These are phyloP conservation scores for Rattus rattus DNA, from an alignment of 2,113 vertebrate species.

Conservation along the genomic window DNA sequence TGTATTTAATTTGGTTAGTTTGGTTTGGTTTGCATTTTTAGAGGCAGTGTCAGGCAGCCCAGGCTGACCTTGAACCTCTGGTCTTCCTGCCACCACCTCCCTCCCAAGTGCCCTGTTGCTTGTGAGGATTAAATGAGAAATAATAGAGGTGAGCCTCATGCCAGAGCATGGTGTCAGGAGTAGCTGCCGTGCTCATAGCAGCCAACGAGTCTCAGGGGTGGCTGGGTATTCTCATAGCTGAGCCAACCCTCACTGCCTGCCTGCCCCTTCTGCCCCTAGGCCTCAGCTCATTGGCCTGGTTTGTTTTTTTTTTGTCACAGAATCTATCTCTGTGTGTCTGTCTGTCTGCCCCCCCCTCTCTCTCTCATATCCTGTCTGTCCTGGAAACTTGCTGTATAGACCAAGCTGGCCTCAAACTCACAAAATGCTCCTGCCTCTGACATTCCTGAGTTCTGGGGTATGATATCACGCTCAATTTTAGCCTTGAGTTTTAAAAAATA, in stretches of 20 bases:
- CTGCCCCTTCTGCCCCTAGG: not conserved
- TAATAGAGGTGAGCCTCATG: not conserved
- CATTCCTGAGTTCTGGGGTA: not conserved
- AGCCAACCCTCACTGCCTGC: fast-evolving
- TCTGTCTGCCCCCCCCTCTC: not conserved
- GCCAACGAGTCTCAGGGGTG: fast-evolving
- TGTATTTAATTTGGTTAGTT: not conserved
- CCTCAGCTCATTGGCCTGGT: not conserved
- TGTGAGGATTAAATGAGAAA: fast-evolving
- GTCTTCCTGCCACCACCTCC: not conserved
- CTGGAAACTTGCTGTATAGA: not conserved
- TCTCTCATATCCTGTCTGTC: not conserved
- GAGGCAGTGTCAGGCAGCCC: not conserved
- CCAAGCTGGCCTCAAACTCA: not conserved
- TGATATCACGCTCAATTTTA: not conserved
- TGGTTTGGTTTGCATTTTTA: not conserved
- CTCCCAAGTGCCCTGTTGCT: not conserved
- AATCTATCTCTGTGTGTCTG: too few relatives aligned
- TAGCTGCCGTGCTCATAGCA: fast-evolving
- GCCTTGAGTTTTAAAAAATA: not conserved
- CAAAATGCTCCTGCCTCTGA: not conserved
- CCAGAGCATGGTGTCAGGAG: not conserved
- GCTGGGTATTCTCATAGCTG: not conserved
- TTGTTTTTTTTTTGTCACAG: not conserved
- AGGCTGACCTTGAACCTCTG: not conserved